Evolutionary conservation across 1,140 invertebrate genomes (phyloP).

Genomic region (Epicauta chinensis): DNA sequence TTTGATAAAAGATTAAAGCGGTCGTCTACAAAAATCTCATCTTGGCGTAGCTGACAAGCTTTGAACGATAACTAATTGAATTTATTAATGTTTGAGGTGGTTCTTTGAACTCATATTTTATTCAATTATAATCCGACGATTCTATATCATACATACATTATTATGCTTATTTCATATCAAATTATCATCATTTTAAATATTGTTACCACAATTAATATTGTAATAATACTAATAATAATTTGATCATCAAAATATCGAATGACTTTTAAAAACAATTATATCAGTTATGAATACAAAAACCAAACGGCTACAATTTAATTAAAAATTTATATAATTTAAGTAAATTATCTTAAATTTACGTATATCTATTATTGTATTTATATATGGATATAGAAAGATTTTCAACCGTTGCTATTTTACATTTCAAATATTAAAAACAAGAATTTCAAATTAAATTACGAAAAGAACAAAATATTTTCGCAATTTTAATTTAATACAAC

Average conservation of each 20-base stretch:
- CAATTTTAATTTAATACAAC: slow-evolving; percentile 3
- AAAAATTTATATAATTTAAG: slow-evolving; percentile 2
- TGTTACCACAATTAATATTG: too few species aligned
- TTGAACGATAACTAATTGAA: slow-evolving; percentile 16
- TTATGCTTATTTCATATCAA: neutral
- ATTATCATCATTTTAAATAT: too few species aligned
- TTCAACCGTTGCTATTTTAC: too few species aligned
- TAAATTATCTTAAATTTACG: neutral
- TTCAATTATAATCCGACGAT: slow-evolving; percentile 12
- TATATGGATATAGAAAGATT: too few species aligned
- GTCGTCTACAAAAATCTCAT: slow-evolving; percentile 29
- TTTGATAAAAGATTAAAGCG: slow-evolving; percentile 9
- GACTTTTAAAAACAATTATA: too few species aligned
- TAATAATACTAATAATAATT: too few species aligned
- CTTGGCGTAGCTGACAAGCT: slow-evolving; percentile 32
- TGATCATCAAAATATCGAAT: too few species aligned
- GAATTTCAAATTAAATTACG: slow-evolving; percentile 2
- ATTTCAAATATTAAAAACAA: neutral
- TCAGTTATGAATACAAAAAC: too few species aligned
- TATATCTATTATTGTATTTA: neutral
- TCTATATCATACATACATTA: slow-evolving; percentile 9
- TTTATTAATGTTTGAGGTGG: slow-evolving; percentile 15
- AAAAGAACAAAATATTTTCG: neutral
- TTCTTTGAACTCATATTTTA: slow-evolving; percentile 13
- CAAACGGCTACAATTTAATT: slow-evolving; percentile 7